A percentile compares a stretch with the other conserved stretches of the same genome.
Conservation (phyloP, 2,797 vertebrate genomes). For the Caiman crocodilus region DNA sequence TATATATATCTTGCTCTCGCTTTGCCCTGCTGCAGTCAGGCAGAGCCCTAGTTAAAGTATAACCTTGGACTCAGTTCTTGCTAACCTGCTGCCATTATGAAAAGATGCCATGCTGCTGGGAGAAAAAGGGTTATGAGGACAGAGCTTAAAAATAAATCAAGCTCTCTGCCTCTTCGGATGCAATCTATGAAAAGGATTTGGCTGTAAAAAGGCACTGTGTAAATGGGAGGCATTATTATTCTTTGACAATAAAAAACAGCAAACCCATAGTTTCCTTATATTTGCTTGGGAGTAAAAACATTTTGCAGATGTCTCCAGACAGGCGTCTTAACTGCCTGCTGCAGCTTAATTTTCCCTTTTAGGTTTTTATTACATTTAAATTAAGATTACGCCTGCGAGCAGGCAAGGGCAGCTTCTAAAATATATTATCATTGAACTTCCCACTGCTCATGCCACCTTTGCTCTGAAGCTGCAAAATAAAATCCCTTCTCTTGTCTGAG, state of each 20-base stretch:
- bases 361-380: conserved; percentile 73
- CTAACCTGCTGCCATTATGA: fast-evolving
- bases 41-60: fast-evolving
- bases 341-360: conserved; percentile 69
- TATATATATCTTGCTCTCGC: not conserved
- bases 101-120: not conserved
- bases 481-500: not conserved
- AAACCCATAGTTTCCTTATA: conserved; percentile 11
- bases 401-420: conserved; percentile 62
- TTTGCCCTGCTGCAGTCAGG: not conserved
- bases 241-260: conserved; percentile 68
- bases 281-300: conserved; percentile 58
- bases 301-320: conserved; percentile 72
- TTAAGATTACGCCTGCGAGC: conserved; percentile 64
- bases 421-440: conserved; percentile 51
- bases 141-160: conserved; percentile 64
- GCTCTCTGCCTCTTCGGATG: conserved; percentile 34
- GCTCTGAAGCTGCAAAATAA: conserved; percentile 12
- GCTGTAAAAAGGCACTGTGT: conserved; percentile 55
- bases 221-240: conserved; percentile 57
- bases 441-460: conserved; percentile 21
- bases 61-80: not conserved
- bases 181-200: conserved; percentile 38
- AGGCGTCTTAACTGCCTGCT: conserved; percentile 55
- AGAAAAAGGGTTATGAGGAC: conserved; percentile 4